Base-by-base conservation (phyloP, 2,888 invertebrate genomes). In the Agrilus cyanescens region DNA sequence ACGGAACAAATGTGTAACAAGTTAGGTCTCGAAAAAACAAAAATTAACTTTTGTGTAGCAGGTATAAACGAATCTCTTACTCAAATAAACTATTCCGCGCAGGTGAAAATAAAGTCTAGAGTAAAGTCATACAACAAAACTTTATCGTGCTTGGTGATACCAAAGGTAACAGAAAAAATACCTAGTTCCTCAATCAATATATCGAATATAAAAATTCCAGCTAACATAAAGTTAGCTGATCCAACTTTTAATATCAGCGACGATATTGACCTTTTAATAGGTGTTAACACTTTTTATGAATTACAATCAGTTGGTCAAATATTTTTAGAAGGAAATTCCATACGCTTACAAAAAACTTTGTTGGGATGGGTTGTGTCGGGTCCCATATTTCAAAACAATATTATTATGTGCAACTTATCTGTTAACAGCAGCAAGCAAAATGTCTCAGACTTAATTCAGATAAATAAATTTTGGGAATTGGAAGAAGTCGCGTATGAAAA, bases 111-210 rank as follows among this genome's bases (percentile, higher is more conserved):
- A 6, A 5, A 16, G 5, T 37, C 37, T 29, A 12, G 29, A 13
- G 14, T 20, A 5, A 12, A 37, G 3, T 12, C 20, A 7, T 37
- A 25, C 13, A 16, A n/a, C 8, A 12, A 25, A 37, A 25, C 13
- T 25, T 13, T 37, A 12, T 25, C 20, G n/a, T 37, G 37, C n/a
- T 25, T 37, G 12, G 37, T 37, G 8, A n/a, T 37, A 18, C 37
- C 20, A 12, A 37, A 37, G 25, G 25, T 37, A 37, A 37, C 37
- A 4, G 12, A 37, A 20, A 37, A 16, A 18, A 20, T 37, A 2
- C 37, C 18, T 15, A 18, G 18, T 5, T 4, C 3, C 5, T 37
- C 37, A 4, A 20, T 37, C 8, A 10, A 16, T 16, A 37, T 5
- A 18, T 20, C 20, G 10, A 12, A 4, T 2, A 12, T 37, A 37